Base-by-base conservation (phyloP, 1,140 invertebrate genomes). In the Phymorhynchus buccinoides region DNA sequence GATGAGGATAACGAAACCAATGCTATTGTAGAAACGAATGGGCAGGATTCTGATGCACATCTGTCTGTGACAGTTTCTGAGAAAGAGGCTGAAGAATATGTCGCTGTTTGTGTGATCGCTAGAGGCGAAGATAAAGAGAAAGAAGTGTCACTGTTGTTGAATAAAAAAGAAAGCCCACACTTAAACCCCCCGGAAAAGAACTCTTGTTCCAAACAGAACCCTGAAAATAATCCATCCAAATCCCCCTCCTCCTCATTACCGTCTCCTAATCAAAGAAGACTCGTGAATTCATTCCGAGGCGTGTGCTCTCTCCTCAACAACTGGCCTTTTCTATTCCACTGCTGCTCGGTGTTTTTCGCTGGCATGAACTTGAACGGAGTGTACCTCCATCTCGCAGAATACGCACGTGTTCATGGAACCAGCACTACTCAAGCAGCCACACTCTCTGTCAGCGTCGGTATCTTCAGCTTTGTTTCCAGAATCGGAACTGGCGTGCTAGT, bases 391-490 rank as follows among this genome's bases (percentile, higher is more conserved):
- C 73, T 75, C 27, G 32, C 73, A 75, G 73, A 75, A 27, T 75
- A 75, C 35, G 18, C 73, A 9, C 35, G 39, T 37, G 39, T 35
- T 27, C 32, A 39, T 0, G 73, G 73, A 7, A 75, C 73, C 9
- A 12, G 1, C 0, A 9, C 39, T 9, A 35, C 30, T 14, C 14
- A 41, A 27, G 73, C 73, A 9, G 73, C 73, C 1, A 37, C 73
- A 14, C 73, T 75, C 35, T 75, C 39, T 3, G 73, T 75, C 30
- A 35, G 73, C 16, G 30, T 39, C 35, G 73, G 73, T 12, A 75
- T 75, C 73, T 75, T 75, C 73, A 75, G 73, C 73, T 35, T 75
- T 3, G 73, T 75, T 75, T 75, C 73, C 73, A 75, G 73, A 75
- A 16, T 39, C 16, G 73, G 73, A 14, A n/a, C 30, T 35, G 73